Base-by-base conservation (phyloP, 2,888 invertebrate species). In the Patella depressa region DNA sequence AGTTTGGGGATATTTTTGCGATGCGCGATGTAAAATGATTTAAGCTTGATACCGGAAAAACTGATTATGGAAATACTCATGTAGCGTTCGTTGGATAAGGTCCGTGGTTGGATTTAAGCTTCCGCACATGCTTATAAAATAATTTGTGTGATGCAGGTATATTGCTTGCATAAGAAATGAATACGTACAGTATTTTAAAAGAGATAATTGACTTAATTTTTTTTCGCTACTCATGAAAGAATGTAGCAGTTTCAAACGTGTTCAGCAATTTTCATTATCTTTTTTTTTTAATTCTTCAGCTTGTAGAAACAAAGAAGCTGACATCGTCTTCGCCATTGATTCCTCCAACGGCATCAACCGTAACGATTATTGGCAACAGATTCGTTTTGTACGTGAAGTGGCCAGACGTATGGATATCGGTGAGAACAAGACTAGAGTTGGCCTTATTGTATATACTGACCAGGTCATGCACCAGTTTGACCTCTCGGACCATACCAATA, bases 321-420 rank as follows among this genome's bases (percentile, higher is more conserved):
- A 88, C 74, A 79, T 88, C 4, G 83, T 88, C 19, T 86, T 88
- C 59, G 87, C 87, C 14, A 82, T 88, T 34, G 88, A 88, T 72
- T 86, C 87, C 12, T 88, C 89, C 0, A 84, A 85, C 75, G 83
- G 82, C 45, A 84, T 89, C 59, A 79, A 80, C 45, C 80, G 85
- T 19, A 77, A 80, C 15, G 87, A 88, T 76, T 87, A 89, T 80
- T 80, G 85, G 79, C 83, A 85, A 69, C 88, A 89, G 80, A 80
- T 88, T 24, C 80, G 83, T 14, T 90, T 90, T 74, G 86, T 88
- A 24, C 78, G 84, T 57, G 83, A 85, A 53, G 79, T 89, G 65
- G 79, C 86, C 11, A 80, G 83, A n/a, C 81, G 79, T 29, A 81
- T 90, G 74, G 84, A 85, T 72, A 80, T 89, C 45, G 81, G 83